Base-by-base conservation (phyloP, 92 coral and sea anemone species). In the Palythoa grandiflora region DNA sequence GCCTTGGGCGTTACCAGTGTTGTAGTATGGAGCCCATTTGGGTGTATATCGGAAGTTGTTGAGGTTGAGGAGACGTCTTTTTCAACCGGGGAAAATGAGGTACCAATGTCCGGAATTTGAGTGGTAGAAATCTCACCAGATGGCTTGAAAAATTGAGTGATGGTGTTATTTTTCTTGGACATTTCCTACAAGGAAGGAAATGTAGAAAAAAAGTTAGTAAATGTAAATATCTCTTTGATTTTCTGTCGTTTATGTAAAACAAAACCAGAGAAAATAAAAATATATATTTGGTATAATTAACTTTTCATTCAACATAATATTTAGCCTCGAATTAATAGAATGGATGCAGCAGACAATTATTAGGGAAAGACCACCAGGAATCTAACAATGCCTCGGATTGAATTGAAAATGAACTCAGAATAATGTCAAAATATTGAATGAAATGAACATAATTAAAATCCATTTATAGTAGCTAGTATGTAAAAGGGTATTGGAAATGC, bases 1-100 rank as follows among this genome's bases (percentile, higher is more conserved):
- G 76, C 76, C 76, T 71, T 71, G 76, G 76, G 76, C 76, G 76
- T 71, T 71, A 71, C 76, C 76, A 71, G 76, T 71, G 76, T 71
- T 71, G 76, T 71, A 71, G 76, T 71, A 71, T 71, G 76, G 76
- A 71, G 76, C 76, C 76, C 76, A 71, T 71, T 71, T 71, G 75
- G 75, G 75, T 71, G 75, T 71, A 71, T 71, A 71, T 71, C 76
- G 76, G 76, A 71, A 71, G 76, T 71, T 71, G 76, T 71, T 71
- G 76, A 71, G 76, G 76, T 71, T 71, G 76, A 71, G 76, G 76
- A 71, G 76, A 71, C 76, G 76, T 71, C 76, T 71, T 71, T 71
- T 71, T 71, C 76, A 71, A 71, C 76, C 76, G 76, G 76, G 76
- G 76, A 71, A 71, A 71, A 39, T 71, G 76, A 71, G 76, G 76